phyloP scores from a whole-genome alignment of 2,113 vertebrate genomes.

The Ceratotherium simum region DNA sequence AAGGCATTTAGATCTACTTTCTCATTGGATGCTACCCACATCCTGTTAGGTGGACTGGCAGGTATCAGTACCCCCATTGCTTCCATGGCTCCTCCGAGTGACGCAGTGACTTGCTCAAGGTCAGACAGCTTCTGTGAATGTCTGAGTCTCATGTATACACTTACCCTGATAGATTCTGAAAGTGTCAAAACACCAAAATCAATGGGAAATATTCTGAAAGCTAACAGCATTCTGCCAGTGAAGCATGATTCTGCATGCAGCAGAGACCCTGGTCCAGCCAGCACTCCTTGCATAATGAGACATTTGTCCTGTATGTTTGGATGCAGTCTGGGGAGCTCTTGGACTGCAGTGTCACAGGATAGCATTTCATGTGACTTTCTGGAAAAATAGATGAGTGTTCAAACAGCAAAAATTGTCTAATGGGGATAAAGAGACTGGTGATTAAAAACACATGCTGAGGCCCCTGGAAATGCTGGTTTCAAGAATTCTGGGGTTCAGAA shows the following conservation, averaged over 20 bases:
- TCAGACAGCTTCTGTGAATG: not conserved
- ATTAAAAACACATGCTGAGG: not conserved
- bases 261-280: not conserved
- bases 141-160: constrained; percentile 13
- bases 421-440: constrained; percentile 12
- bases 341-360: not conserved
- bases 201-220: not conserved
- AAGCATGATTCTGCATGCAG: not conserved
- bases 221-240: not conserved
- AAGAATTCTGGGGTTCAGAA: not conserved
- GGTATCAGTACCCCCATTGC: not conserved
- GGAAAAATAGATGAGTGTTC: constrained; percentile 51
- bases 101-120: not conserved
- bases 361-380: constrained; percentile 2
- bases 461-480: not conserved
- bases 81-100: not conserved
- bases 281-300: not conserved
- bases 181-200: constrained; percentile 52
- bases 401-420: not conserved
- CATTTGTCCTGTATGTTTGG: constrained; percentile 24
- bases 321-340: not conserved
- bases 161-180: constrained; percentile 43
- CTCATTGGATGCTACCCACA: not conserved
- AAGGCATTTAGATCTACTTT: not conserved
- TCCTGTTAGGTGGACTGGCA: not conserved